Evolutionary conservation across 2,888 invertebrate genomes (phyloP).

Genomic region (Meteorus cinctellus): DNA sequence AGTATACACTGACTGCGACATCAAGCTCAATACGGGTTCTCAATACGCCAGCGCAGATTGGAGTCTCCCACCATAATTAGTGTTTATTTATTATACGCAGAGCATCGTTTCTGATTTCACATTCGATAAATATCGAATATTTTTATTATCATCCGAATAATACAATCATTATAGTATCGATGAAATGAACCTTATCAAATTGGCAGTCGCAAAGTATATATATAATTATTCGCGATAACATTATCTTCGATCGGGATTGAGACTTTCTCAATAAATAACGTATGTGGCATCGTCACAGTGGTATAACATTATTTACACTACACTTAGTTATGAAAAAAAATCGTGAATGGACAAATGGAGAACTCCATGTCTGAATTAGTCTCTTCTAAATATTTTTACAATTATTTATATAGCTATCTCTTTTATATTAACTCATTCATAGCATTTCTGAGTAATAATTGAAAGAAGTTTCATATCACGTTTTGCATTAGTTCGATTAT

Average conservation of each 20-base stretch:
- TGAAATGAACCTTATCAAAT: not conserved
- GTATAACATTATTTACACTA: constrained; percentile 29
- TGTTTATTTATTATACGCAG: not conserved
- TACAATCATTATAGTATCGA: not conserved
- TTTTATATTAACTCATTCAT: not conserved
- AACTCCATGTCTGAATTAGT: not conserved
- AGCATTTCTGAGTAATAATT: not conserved
- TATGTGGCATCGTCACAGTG: constrained; percentile 28
- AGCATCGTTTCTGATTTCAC: not conserved
- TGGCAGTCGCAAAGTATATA: not conserved
- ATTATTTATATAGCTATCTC: not conserved
- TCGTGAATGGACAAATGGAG: not conserved
- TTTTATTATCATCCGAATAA: not conserved
- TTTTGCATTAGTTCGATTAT: not conserved
- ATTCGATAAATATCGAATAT: not conserved
- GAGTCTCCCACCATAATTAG: not conserved
- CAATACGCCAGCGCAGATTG: not conserved
- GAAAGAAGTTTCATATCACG: not conserved
- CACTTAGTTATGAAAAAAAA: not conserved
- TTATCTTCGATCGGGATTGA: not conserved
- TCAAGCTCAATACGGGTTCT: too few species aligned
- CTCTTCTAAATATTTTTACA: not conserved
- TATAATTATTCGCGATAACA: not conserved
- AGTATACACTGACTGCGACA: not conserved
- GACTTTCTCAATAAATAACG: constrained; percentile 15